Base-by-base conservation (phyloP, 2,888 invertebrate species). In the Punctoribates punctum region DNA sequence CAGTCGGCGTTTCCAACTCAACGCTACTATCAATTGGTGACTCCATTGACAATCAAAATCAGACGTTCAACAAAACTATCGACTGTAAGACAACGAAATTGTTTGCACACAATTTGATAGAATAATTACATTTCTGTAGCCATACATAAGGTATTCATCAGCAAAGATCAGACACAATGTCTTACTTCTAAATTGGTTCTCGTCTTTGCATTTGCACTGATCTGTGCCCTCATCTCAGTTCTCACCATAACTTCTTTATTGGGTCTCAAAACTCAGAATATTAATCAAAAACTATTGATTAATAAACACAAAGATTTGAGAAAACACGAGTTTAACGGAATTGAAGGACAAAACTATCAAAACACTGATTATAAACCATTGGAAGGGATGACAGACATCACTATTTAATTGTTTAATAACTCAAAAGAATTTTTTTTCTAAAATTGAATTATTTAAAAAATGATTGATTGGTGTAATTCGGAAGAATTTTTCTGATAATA, bases 1-100 rank as follows among this genome's bases (percentile, higher is more conserved):
- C 34, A 29, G 34, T 67, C 42, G 67, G 67, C 20, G 42, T 42
- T 67, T 67, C 67, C 27, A 42, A 67, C 42, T 20, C 42, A 11
- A 23, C 46, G 72, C 13, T 46, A 72, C 23, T 72, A 23, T 23
- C 11, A 72, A 42, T 42, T 23, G 46, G 46, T 46, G 9, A 11
- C 42, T 25, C n/a, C 46, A 48, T 25, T 72, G 48, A 72, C 46
- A 72, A 46, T 48, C 48, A 72, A 48, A 27, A 72, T 72, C 48
- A 72, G 17, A 48, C 9, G 23, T 13, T 1, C 48, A 15, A 3
- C 48, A 23, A 46, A 72, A 48, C 20, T 25, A 23, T 25, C 13
- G 46, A 46, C 25, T 42, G 72, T 72, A 72, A 72, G 70, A 42
- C 70, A 42, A 72, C 25, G 8, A 67, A 67, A 23, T 4, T 17